Base-by-base conservation (phyloP, 2,113 vertebrate species). In the Castor canadensis region DNA sequence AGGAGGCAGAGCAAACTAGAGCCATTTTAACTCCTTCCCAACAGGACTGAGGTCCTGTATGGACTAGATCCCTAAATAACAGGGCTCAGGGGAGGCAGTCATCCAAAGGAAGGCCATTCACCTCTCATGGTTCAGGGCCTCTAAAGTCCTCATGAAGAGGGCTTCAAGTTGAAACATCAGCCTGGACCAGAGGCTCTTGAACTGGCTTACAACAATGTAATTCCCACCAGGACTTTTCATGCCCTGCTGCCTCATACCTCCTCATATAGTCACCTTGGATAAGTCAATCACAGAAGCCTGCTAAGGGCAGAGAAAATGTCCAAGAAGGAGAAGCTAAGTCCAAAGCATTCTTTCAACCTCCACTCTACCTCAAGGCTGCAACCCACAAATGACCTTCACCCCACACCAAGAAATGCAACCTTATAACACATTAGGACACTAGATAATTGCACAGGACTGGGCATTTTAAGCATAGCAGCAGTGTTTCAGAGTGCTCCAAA, bases 401-500 rank as follows among this genome's bases (percentile, higher is more conserved):
- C 77, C 9, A 1, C 38, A 20, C 0, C 6, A 17, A 80, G 20
- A 80, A 58, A 91, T 60, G 49, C n/a, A 71, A 66, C 60, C 30
- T 85, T 81, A 19, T 28, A 22, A n/a, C 49, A 58, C 22, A 52
- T 9, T 40, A 8, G 28, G 32, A 62, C 35, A 89, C 45, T 19
- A 92, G 67, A 71, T 77, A 64, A 56, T 62, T 43, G 54, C 24
- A 38, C 22, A 79, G 49, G 43, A 62, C 15, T 56, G 38, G 52
- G n/a, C 72, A 72, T 79, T 87, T 62, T 66, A 93, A 93, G 47
- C 86, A 76, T 67, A 93, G 56, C 19, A 13, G 30, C 43, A 86
- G 30, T 47, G 77, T 66, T 24, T 32, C 58, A 87, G 52, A 26
- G 52, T 81, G 54, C 86, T 81, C 80, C 43, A 85, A 30, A 81